phyloP scores from a whole-genome alignment of 2,888 invertebrate genomes.

The Epirrhoe alternata region DNA sequence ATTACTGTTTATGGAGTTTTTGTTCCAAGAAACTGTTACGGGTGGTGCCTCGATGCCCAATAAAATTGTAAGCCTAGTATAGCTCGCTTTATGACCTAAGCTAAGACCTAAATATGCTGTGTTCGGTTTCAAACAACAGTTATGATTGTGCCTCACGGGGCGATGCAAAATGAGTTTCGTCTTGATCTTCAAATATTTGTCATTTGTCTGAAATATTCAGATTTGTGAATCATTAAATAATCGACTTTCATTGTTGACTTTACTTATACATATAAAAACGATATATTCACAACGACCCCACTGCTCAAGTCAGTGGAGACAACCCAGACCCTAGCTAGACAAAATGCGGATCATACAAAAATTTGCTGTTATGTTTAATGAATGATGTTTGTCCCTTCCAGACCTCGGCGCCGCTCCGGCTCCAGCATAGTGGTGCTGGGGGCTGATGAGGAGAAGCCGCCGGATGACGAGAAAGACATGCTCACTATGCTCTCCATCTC shows the following conservation, averaged over 20 bases:
- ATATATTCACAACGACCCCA: no score
- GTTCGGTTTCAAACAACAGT: no score
- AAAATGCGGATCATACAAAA: no score
- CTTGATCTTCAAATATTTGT: no score
- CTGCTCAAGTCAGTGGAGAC: no score
- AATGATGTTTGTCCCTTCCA: conserved; percentile 69
- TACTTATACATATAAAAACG: no score
- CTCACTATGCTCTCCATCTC: conserved; percentile 90
- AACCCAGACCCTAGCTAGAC: no score
- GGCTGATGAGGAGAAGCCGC: conserved; percentile 87
- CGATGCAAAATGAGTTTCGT: no score
- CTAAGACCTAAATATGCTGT: background rate
- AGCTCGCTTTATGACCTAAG: background rate
- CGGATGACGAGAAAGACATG: conserved; percentile 88
- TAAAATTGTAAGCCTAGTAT: background rate
- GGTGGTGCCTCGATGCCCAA: background rate
- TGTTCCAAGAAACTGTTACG: conserved; percentile 17
- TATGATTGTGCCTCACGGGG: no score
- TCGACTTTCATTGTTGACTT: no score
- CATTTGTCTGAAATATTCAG: no score
- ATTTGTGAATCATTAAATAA: no score
- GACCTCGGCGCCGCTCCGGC: conserved; percentile 92
- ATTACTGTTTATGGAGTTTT: conserved; percentile 21
- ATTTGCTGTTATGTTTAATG: background rate
- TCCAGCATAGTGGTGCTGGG: conserved; percentile 93